Evolutionary conservation across 2,113 vertebrate genomes (phyloP).

Genomic region (Morone saxatilis): DNA sequence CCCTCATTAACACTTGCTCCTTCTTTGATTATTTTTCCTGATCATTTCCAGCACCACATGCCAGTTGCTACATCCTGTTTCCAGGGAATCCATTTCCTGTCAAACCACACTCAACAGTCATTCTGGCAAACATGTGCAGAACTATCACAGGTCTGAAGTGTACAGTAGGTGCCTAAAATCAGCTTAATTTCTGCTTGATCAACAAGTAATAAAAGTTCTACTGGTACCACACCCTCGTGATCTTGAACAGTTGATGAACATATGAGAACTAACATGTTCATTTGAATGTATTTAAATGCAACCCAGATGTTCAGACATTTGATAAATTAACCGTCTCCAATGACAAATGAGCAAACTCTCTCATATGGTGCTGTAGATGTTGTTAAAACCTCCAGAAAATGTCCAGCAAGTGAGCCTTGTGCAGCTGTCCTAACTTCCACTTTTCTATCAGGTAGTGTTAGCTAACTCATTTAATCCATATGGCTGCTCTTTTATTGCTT

Average conservation of each 20-base stretch:
- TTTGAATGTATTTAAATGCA: background rate
- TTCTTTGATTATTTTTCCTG: slow-evolving; percentile 79
- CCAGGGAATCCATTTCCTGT: slow-evolving; percentile 73
- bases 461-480: too few relatives aligned
- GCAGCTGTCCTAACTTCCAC: too few relatives aligned
- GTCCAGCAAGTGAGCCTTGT: background rate
- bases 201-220: background rate
- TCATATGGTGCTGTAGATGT: too few relatives aligned
- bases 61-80: slow-evolving; percentile 74
- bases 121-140: slow-evolving; percentile 56
- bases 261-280: background rate
- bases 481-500: too few relatives aligned
- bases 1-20: slow-evolving; percentile 77
- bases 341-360: background rate
- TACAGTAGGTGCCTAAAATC: slow-evolving; percentile 19
- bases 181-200: slow-evolving; percentile 28
- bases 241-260: background rate
- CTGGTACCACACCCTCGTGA: background rate
- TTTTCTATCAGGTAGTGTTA: too few relatives aligned
- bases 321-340: background rate
- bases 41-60: slow-evolving; percentile 70
- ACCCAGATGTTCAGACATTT: too few relatives aligned
- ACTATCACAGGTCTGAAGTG: background rate
- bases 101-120: slow-evolving; percentile 47
- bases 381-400: background rate